Base-by-base conservation (phyloP, 1,140 invertebrate species). In the Orchesella cincta region DNA sequence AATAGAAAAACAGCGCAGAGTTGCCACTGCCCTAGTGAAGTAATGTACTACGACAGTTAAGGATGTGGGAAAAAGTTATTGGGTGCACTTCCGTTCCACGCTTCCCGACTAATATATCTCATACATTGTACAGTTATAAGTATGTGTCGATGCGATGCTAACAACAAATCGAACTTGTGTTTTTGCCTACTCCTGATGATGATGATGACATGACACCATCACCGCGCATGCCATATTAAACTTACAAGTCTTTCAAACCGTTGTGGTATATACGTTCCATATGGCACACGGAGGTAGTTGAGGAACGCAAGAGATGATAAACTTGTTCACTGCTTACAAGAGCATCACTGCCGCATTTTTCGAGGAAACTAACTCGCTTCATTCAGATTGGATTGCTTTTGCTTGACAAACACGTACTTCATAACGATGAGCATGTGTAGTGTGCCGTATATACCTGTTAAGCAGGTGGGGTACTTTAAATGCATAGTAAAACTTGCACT, bases 321-420 rank as follows among this genome's bases (percentile, higher is more conserved):
- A 57, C 54, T 8, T 46, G 39, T 46, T 46, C 39, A 46, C 39
- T 46, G 39, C 39, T 46, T 46, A 46, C 39, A 23, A 57, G 54
- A 57, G 54, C 54, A 57, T 57, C 54, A 57, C 54, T 57, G 54
- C 54, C 62, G 29, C 62, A 67, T 67, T 67, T 67, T 67, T 67
- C 8, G 2, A 67, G 31, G 62, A 67, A 67, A 33, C 62, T 29
- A 29, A 33, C 62, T 57, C 23, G 52, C 52, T 67, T 33, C n/a
- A n/a, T n/a, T n/a, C n/a, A n/a, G 62, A 67, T 67, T 67, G 62
- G 62, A 29, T 31, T 67, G 62, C 8, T 33, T n/a, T n/a, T n/a
- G n/a, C n/a, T n/a, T n/a, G n/a, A n/a, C n/a, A n/a, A n/a, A n/a
- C n/a, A n/a, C n/a, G n/a, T n/a, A n/a, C n/a, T 31, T 67, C 62